phyloP scores from a whole-genome alignment of 2,888 invertebrate species.

The Lycophotia porphyrea region DNA sequence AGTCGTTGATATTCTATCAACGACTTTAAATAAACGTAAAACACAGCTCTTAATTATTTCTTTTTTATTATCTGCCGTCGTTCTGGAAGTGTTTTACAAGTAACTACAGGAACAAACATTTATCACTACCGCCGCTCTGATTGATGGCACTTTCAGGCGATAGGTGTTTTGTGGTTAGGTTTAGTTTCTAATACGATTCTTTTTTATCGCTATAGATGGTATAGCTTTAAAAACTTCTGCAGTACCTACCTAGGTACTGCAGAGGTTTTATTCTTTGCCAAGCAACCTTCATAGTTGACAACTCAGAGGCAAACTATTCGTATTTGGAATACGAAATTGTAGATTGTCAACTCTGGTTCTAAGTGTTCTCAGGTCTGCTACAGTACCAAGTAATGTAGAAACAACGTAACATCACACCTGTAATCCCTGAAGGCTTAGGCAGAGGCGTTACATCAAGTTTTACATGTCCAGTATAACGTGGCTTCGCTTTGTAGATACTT shows the following conservation, averaged over 20 bases:
- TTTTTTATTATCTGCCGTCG: neutral
- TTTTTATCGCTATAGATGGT: neutral
- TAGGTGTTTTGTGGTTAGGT: no score
- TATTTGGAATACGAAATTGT: neutral
- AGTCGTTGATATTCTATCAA: no score
- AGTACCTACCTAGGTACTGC: no score
- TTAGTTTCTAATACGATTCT: neutral
- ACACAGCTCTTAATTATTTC: neutral
- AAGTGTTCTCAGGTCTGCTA: neutral
- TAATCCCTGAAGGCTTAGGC: no score
- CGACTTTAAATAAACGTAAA: conserved; percentile 12
- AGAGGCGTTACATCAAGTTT: no score
- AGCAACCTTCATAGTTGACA: neutral
- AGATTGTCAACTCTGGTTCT: neutral
- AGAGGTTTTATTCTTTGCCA: neutral
- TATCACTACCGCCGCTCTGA: conserved; percentile 26
- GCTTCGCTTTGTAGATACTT: no score
- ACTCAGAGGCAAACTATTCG: neutral
- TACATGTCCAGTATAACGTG: no score
- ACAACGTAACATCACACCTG: no score
- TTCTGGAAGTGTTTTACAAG: conserved; percentile 7
- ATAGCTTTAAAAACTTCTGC: neutral
- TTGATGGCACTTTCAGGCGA: conserved; percentile 36
- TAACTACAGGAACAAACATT: conserved; percentile 11
- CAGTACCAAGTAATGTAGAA: neutral